phyloP scores from a whole-genome alignment of 2,888 invertebrate species.

The Heliconius erato region DNA sequence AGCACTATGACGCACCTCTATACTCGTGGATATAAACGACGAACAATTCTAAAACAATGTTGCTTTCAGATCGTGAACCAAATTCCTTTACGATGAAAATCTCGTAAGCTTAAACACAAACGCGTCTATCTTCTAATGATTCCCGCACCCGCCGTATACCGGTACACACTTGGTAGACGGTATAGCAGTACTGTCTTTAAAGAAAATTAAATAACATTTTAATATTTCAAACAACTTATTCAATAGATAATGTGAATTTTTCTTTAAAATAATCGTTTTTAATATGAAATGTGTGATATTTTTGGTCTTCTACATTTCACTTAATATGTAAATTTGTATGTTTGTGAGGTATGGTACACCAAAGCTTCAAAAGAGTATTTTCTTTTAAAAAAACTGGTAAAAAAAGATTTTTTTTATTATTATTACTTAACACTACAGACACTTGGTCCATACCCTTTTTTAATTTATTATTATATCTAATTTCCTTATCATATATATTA shows the following conservation, averaged over 20 bases:
- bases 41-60: slow-evolving; percentile 22
- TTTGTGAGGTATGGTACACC: too few species aligned
- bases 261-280: background rate
- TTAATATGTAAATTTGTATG: background rate
- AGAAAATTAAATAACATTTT: too few species aligned
- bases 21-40: too few species aligned
- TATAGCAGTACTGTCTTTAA: too few species aligned
- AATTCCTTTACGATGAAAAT: slow-evolving; percentile 6
- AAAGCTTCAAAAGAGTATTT: background rate
- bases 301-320: background rate
- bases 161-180: too few species aligned
- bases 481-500: too few species aligned
- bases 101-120: background rate
- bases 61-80: slow-evolving; percentile 7
- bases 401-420: too few species aligned
- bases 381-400: too few species aligned
- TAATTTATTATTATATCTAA: too few species aligned
- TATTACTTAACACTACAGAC: too few species aligned
- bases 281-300: background rate
- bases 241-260: background rate
- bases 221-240: background rate
- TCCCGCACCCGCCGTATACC: background rate
- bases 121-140: background rate
- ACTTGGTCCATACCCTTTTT: too few species aligned
- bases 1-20: too few species aligned